Base-by-base conservation (phyloP, 2,797 vertebrate genomes). In the Danio kyathit region DNA sequence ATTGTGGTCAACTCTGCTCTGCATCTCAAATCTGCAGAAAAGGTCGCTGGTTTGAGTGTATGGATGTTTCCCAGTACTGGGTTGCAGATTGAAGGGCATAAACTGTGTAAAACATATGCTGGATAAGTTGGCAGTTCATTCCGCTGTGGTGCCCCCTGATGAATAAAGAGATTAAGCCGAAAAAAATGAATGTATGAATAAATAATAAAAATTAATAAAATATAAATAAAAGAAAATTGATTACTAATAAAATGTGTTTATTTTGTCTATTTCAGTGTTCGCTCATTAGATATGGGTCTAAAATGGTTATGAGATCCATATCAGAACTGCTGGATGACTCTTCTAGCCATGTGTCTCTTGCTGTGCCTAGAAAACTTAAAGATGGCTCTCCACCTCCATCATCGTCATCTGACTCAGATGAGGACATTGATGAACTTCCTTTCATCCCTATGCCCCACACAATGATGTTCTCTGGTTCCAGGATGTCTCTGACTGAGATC, bases 271-370 rank as follows among this genome's bases (percentile, higher is more conserved):
- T 60, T 49, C 85, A 99, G 97, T 95, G 96, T 72, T 99, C 97
- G 0, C 95, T 98, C 56, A 96, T 98, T 92, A 97, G 94, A 92
- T 98, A 97, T 89, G 99, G 98, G 89, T 99, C 97, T 88, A 97
- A 97, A 83, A 96, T 99, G 96, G 95, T 97, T 83, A 95, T 97
- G 92, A 93, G 96, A 17, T 95, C 97, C 0, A 97, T 99, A 87
- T 95, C 96, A 0, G 97, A 99, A 89, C 93, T 99, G 64, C 93
- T 99, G 65, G 94, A 96, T 71, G 96, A 98, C 77, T 95, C 95
- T 0, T 95, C 94, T 7, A 96, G 88, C 87, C 95, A 96, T 70
- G 93, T 97, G 70, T 98, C 96, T 86, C 96, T 99, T 0, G 96
- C 96, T 0, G 93, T 98, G 85, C 94, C 96, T 6, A 94, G 94